phyloP scores from a whole-genome alignment of 2,888 invertebrate genomes.

The Formica aserva region DNA sequence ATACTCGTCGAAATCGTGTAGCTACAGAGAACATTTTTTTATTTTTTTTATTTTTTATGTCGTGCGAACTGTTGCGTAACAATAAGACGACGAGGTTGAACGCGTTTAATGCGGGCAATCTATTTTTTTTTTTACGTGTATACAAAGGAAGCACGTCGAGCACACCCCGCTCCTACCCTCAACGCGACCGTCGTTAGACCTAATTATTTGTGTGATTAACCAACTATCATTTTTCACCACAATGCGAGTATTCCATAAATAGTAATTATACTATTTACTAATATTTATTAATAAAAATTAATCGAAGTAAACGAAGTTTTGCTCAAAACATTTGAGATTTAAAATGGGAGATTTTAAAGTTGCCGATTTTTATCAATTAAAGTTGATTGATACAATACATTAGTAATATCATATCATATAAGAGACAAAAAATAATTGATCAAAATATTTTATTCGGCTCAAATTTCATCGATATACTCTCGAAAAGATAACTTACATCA shows the following conservation, averaged over 20 bases:
- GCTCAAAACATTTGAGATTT: not conserved
- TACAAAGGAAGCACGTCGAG: slow-evolving; percentile 55
- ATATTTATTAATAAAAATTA: slow-evolving; percentile 2
- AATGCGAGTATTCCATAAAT: not conserved
- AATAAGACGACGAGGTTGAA: slow-evolving; percentile 63
- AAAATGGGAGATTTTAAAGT: not conserved
- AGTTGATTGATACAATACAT: no score
- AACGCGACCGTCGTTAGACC: not conserved
- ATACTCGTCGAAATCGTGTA: slow-evolving; percentile 56
- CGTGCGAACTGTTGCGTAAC: slow-evolving; percentile 24
- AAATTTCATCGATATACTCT: not conserved
- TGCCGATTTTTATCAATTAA: not conserved
- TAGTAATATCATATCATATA: not conserved
- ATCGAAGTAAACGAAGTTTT: not conserved
- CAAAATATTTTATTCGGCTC: not conserved
- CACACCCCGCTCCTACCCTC: not conserved
- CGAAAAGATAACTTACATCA: not conserved
- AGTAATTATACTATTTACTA: not conserved
- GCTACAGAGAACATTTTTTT: slow-evolving; percentile 32
- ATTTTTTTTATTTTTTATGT: not conserved
- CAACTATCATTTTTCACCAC: not conserved
- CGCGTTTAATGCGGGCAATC: slow-evolving; percentile 64
- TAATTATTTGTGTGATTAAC: not conserved
- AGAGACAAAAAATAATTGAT: not conserved
- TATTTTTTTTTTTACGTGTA: slow-evolving; percentile 26